These are phyloP conservation scores for Sipha maydis DNA, from an alignment of 2,888 invertebrate genomes.

Conservation along the genomic window DNA sequence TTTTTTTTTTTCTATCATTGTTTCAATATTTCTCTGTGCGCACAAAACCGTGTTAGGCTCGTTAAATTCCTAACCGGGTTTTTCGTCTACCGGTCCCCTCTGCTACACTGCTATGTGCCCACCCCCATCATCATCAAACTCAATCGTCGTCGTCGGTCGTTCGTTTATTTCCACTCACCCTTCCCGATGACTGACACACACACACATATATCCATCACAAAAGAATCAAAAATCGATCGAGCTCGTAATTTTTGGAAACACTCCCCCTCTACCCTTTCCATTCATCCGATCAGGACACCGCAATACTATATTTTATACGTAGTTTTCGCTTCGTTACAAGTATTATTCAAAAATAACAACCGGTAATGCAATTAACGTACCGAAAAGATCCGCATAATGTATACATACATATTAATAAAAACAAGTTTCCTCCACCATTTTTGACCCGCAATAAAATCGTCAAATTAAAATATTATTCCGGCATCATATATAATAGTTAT, in stretches of 20 bases:
- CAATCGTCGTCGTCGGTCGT: not conserved
- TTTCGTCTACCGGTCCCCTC: not conserved
- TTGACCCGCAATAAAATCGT: not conserved
- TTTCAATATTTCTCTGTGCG: not conserved
- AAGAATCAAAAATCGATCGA: conserved; percentile 55
- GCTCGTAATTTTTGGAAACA: conserved; percentile 43
- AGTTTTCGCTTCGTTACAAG: not conserved
- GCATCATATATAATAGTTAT: not conserved
- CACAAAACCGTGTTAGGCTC: not conserved
- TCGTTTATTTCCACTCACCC: not conserved
- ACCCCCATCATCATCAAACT: conserved; percentile 8
- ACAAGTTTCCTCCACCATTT: not conserved
- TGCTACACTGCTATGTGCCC: not conserved
- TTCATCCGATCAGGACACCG: not conserved
- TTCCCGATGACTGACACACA: not conserved
- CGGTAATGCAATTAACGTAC: conserved; percentile 6
- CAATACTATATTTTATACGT: not conserved
- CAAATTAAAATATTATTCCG: not conserved
- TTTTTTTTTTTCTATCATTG: conserved; percentile 23
- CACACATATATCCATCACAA: not conserved
- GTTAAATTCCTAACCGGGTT: conserved; percentile 32
- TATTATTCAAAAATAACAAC: conserved; percentile 15
- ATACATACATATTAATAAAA: not conserved
- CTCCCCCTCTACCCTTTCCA: not conserved
- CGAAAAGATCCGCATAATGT: not conserved